Conservation (phyloP, 2,113 vertebrate species). For the Cygnus atratus region DNA sequence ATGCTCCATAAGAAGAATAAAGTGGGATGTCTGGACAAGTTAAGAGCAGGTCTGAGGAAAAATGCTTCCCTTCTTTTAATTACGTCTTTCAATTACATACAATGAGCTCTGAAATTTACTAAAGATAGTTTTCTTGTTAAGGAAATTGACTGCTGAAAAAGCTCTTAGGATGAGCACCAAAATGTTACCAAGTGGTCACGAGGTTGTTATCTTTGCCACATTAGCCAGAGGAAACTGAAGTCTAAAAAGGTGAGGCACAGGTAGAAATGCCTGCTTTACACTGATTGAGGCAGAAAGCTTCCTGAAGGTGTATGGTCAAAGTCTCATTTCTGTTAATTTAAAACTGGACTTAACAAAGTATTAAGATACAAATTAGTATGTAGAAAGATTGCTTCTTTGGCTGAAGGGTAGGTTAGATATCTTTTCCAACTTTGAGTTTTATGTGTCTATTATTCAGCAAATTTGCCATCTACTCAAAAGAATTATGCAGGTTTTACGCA, state of each 20-base stretch:
- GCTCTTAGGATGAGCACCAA: background rate
- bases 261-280: background rate
- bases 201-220: background rate
- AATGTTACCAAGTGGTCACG: background rate
- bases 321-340: background rate
- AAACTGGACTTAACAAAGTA: background rate
- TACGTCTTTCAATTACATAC: slow-evolving; percentile 12
- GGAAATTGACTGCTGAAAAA: background rate
- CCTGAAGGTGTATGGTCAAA: background rate
- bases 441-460: background rate
- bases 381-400: background rate
- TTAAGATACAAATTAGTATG: background rate
- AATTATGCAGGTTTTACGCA: background rate
- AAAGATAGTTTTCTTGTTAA: background rate
- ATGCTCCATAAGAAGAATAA: slow-evolving; percentile 25
- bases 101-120: slow-evolving; percentile 27
- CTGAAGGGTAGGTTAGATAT: background rate
- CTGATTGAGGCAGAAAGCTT: background rate
- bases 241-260: background rate
- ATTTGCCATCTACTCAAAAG: background rate
- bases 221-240: background rate
- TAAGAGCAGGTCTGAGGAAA: slow-evolving; percentile 35
- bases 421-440: background rate
- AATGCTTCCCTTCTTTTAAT: slow-evolving; percentile 38
- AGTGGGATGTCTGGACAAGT: slow-evolving; percentile 16